These are phyloP conservation scores for Dendrocincla fuliginosa DNA, from an alignment of 2,797 vertebrate genomes.

Conservation along the genomic window DNA sequence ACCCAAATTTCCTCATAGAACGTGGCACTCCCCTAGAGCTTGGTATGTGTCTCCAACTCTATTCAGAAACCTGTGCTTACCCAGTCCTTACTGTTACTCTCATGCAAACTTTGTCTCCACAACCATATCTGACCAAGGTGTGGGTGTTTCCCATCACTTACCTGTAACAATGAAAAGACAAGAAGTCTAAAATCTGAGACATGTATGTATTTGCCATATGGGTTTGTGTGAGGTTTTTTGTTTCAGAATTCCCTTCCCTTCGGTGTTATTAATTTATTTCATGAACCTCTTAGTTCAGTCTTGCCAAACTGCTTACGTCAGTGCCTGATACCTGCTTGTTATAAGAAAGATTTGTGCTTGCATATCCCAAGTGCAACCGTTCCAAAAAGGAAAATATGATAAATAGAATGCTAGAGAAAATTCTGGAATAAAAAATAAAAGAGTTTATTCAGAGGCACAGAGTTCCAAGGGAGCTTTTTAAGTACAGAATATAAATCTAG, in stretches of 20 bases:
- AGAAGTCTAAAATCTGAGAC: background rate
- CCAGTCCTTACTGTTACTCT: background rate
- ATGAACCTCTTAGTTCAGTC: background rate
- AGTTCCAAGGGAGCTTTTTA: background rate
- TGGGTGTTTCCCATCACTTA: background rate
- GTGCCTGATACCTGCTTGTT: background rate
- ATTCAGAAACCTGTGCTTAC: background rate
- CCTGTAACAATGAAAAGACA: background rate
- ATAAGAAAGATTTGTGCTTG: background rate
- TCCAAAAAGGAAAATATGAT: background rate
- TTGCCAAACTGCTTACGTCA: background rate
- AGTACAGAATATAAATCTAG: background rate
- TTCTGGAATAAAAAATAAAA: background rate
- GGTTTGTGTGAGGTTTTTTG: rapidly evolving
- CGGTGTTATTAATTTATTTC: background rate
- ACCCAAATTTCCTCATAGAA: background rate
- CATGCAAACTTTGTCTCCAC: background rate
- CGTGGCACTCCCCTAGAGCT: background rate
- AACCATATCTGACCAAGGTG: background rate
- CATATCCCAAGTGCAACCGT: background rate
- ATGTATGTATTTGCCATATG: background rate
- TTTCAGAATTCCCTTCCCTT: background rate
- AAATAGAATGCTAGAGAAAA: background rate
- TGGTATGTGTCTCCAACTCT: background rate
- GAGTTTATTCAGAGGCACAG: background rate